Conservation (phyloP, 2,888 invertebrate species). For the Cerastis leucographa region DNA sequence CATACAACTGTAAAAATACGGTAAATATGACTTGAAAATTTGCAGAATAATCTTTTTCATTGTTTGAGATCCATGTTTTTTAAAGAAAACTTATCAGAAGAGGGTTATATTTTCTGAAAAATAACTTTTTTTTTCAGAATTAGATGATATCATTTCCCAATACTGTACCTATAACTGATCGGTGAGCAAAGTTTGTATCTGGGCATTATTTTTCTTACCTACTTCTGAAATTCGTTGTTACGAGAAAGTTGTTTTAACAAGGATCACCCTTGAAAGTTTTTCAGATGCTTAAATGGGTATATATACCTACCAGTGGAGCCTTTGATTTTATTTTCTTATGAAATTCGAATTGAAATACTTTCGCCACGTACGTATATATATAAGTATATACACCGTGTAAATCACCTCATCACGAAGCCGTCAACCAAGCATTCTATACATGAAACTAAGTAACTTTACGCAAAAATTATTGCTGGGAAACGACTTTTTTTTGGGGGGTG, state of each 20-base stretch:
- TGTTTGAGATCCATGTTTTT: background rate
- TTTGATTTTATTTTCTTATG: background rate
- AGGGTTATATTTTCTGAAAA: background rate
- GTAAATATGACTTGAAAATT: background rate
- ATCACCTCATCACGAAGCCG: too few species aligned
- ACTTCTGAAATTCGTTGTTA: slow-evolving; percentile 14
- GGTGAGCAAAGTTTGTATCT: slow-evolving; percentile 4
- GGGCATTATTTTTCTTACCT: slow-evolving; percentile 12
- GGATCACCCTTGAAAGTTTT: slow-evolving; percentile 26
- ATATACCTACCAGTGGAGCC: background rate
- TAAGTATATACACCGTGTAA: too few species aligned
- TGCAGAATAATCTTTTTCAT: background rate
- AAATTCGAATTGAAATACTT: background rate
- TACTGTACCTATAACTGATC: background rate
- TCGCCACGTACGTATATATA: background rate
- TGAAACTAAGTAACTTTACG: too few species aligned
- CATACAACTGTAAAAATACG: background rate
- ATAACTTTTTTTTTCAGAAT: background rate
- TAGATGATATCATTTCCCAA: background rate
- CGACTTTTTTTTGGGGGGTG: too few species aligned
- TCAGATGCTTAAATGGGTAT: background rate
- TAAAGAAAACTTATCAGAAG: background rate
- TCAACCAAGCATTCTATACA: too few species aligned
- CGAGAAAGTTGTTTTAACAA: slow-evolving; percentile 34
- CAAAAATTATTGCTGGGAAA: too few species aligned